Percentiles rank a stretch among this genome's conserved stretches.
Conservation (phyloP, 2,797 vertebrate genomes). For the Craterocephalus amniculus region DNA sequence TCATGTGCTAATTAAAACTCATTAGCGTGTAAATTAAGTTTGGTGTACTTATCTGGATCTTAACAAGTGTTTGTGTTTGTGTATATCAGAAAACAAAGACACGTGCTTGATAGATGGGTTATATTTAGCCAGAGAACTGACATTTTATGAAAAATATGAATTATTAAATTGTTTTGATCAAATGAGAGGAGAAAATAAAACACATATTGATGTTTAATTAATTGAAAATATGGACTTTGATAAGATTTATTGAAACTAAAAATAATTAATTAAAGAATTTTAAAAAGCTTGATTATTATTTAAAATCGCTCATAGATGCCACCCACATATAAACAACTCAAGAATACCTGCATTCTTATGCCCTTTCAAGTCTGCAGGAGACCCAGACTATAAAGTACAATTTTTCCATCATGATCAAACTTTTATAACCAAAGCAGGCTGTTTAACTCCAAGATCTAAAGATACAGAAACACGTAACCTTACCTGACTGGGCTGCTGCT, state of each 20-base stretch:
- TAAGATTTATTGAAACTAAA: neutral
- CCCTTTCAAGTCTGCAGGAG: neutral
- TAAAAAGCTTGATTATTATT: neutral
- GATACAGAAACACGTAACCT: too few relatives aligned
- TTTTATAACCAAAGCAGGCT: neutral
- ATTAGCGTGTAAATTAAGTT: neutral
- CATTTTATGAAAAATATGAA: neutral
- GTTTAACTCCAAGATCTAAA: neutral
- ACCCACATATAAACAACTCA: neutral
- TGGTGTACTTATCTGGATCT: neutral
- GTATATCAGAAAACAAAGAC: neutral
- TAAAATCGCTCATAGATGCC: too few relatives aligned
- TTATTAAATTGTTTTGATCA: neutral
- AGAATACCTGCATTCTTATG: neutral
- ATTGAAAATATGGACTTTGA: neutral
- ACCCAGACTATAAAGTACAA: neutral
- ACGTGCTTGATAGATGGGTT: neutral
- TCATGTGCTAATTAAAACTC: neutral
- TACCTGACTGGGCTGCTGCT: conserved; percentile 94
- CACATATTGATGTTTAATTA: neutral
- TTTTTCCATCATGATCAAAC: neutral
- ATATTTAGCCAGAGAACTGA: neutral
- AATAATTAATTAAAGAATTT: neutral
- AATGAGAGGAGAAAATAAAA: neutral
- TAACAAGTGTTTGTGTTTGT: neutral